phyloP scores from a whole-genome alignment of 2,888 invertebrate genomes.

The Tetanocera ferruginea region DNA sequence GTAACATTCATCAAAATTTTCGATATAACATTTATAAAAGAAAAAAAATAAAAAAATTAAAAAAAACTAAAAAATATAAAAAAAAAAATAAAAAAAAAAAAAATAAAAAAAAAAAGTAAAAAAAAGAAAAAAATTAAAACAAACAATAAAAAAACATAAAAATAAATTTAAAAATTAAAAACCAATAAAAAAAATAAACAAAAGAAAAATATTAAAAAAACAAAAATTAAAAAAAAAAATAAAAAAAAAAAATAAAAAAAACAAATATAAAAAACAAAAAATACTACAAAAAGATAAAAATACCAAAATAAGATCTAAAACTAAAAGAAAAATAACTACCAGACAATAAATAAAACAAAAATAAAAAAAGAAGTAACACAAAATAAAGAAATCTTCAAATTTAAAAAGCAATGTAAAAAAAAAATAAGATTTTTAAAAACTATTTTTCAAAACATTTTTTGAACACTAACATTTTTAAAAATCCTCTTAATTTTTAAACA shows the following conservation, averaged over 20 bases:
- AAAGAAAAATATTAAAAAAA: background rate
- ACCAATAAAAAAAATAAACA: background rate
- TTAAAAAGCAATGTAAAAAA: background rate
- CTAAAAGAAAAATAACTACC: background rate
- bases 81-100: background rate
- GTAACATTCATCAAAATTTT: too few relatives aligned
- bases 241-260: background rate
- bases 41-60: background rate
- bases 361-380: background rate
- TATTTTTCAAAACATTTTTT: too few relatives aligned
- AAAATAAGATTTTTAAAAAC: background rate
- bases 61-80: background rate
- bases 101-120: background rate
- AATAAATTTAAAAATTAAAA: background rate
- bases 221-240: background rate
- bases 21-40: background rate
- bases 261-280: background rate
- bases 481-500: too few relatives aligned
- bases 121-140: background rate
- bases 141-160: background rate
- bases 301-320: background rate
- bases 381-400: background rate
- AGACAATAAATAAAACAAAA: background rate
- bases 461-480: too few relatives aligned
- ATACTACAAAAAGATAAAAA: background rate